Evolutionary conservation across 2,888 invertebrate genomes (phyloP).

Genomic region (Limenitis camilla): DNA sequence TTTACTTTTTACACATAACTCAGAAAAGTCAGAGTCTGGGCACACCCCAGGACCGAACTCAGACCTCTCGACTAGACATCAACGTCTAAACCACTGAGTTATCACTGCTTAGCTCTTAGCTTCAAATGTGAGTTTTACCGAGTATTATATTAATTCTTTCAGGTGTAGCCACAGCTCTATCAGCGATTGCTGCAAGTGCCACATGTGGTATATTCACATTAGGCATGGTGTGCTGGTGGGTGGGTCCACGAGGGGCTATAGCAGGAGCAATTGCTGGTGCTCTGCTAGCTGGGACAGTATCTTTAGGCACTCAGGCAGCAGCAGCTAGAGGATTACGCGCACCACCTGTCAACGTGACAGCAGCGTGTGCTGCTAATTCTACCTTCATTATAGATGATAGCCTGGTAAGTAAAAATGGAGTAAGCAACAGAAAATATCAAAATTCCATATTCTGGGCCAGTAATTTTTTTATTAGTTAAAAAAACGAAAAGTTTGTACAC

Average conservation of each 20-base stretch:
- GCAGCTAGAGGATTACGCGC: constrained; percentile 75
- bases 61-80: too few species aligned
- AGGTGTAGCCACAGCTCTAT: constrained; percentile 81
- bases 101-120: too few species aligned
- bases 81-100: too few species aligned
- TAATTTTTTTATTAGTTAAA: too few species aligned
- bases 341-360: constrained; percentile 48
- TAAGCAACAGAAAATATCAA: too few species aligned
- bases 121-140: neutral
- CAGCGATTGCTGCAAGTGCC: constrained; percentile 89
- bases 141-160: neutral
- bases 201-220: constrained; percentile 88
- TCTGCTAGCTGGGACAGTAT: constrained; percentile 76
- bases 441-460: too few species aligned
- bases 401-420: constrained; percentile 15
- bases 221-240: constrained; percentile 88
- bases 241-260: constrained; percentile 79
- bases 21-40: too few species aligned
- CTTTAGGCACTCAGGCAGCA: constrained; percentile 80
- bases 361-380: constrained; percentile 43
- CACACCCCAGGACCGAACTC: too few species aligned
- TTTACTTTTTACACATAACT: too few species aligned
- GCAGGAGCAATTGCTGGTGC: constrained; percentile 76
- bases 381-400: constrained; percentile 39
- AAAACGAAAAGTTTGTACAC: too few species aligned